A percentile compares a stretch with the other conserved stretches of the same genome.
phyloP scores from a whole-genome alignment of 2,113 vertebrate species.

The Thamnophis sirtalis region DNA sequence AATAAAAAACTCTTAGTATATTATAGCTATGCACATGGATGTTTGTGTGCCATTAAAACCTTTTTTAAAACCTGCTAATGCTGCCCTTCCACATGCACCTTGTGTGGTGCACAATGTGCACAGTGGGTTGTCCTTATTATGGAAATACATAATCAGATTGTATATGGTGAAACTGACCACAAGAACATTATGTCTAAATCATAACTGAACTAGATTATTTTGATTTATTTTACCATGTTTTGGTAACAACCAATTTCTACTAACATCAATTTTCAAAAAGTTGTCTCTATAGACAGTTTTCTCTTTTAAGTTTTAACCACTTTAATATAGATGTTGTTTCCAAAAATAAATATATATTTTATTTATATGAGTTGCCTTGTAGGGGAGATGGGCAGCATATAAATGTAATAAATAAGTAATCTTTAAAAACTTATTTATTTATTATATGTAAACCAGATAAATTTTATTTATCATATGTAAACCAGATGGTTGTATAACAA shows the following conservation, averaged over 20 bases:
- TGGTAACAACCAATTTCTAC: background rate
- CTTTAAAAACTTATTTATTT: background rate
- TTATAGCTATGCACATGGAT: background rate
- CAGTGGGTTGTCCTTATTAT: background rate
- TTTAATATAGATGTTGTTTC: background rate
- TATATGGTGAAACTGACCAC: background rate
- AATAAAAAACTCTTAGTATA: background rate
- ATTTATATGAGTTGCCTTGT: background rate
- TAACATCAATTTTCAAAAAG: background rate
- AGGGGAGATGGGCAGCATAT: background rate
- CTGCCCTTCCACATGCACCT: background rate
- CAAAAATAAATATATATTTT: background rate
- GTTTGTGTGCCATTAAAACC: background rate
- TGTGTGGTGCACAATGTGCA: background rate
- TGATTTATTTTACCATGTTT: background rate
- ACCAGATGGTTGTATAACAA: background rate
- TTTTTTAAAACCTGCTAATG: background rate
- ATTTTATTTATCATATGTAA: background rate
- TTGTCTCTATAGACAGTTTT: background rate
- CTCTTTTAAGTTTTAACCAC: background rate
- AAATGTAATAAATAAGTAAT: background rate
- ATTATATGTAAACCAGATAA: too few species aligned
- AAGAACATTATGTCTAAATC: background rate
- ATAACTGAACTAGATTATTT: background rate
- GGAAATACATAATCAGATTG: background rate